Evolutionary conservation across 2,797 vertebrate genomes (phyloP), one percentile per base, ranked within the genome.

Genomic region (Aldrovandia affinis): DNA sequence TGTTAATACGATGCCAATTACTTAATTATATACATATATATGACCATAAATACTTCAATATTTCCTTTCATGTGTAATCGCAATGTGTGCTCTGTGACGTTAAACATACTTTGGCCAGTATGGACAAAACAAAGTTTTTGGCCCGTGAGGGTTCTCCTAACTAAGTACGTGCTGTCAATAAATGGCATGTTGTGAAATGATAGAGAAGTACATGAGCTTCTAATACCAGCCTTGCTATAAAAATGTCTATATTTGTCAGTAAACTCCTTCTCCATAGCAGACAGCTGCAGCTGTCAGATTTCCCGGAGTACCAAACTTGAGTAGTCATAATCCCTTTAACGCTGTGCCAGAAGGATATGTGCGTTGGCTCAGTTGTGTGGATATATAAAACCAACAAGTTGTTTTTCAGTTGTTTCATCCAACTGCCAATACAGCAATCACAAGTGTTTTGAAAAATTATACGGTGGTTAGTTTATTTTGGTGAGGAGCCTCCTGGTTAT

Each of bases 151-250:
- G 39, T 77, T 42, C 10, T 70, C 50, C 8, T 81, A 30, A 50
- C 44, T 70, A 52, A 73, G 22, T 30, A 73, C 36, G 61, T 25
- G 47, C 28, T 33, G 9, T 52, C 52, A 36, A 83, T 57, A 83
- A 77, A 78, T 78, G 50, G 80, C 30, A 81, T 4, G 25, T 70
- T 77, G 28, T 28, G 47, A 65, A 55, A 78, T 77, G 57, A 63
- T 14, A 52, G n/a, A 77, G 25, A 10, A n/a, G 54, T 22, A 50
- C 47, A 57, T 55, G 65, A 68, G 9, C 57, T 63, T 61, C 18
- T 82, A 80, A 85, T 83, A 57, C 61, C 59, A 85, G 77, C 57
- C 39, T 85, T 85, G 81, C 18, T 65, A n/a, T 83, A 79, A 79
- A 78, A n/a, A 25, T 54, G 28, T 83, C 84, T 85, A 85, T 65